Conservation (phyloP, 2,797 vertebrate species). For the Clarias fuscus region DNA sequence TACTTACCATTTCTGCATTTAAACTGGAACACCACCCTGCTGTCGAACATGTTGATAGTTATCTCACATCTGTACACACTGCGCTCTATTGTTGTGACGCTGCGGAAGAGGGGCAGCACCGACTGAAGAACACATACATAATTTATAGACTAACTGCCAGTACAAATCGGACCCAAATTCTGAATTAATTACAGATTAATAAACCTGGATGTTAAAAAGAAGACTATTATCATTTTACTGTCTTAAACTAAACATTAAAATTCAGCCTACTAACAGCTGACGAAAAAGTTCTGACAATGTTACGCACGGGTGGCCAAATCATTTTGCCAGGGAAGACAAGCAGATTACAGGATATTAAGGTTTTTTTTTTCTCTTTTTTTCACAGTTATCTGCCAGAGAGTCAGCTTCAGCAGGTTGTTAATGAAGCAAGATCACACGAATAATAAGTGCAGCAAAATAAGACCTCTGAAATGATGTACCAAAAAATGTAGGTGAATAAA, state of each 20-base stretch:
- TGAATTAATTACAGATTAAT: not conserved
- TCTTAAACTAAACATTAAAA: not conserved
- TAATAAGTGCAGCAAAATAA: no score
- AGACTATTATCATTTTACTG: not conserved
- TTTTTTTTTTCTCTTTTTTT: not conserved
- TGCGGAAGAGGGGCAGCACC: slow-evolving; percentile 86
- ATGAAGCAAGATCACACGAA: not conserved
- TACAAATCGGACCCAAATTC: not conserved
- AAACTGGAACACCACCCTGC: slow-evolving; percentile 80
- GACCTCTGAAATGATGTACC: no score
- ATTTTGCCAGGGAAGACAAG: not conserved
- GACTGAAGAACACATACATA: slow-evolving; percentile 70
- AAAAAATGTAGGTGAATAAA: no score
- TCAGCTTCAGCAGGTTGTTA: not conserved
- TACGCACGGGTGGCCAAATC: not conserved
- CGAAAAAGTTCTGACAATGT: not conserved
- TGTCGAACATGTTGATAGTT: slow-evolving; percentile 65
- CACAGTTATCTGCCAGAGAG: not conserved
- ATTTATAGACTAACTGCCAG: not conserved
- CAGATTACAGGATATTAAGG: not conserved
- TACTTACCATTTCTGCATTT: slow-evolving; percentile 87
- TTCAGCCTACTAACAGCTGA: not conserved
- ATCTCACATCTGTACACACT: slow-evolving; percentile 87
- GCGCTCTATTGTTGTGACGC: slow-evolving; percentile 80
- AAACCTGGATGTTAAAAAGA: not conserved